These are phyloP conservation scores for Danio aesculapii DNA, from an alignment of 2,797 vertebrate species.

Conservation along the genomic window DNA sequence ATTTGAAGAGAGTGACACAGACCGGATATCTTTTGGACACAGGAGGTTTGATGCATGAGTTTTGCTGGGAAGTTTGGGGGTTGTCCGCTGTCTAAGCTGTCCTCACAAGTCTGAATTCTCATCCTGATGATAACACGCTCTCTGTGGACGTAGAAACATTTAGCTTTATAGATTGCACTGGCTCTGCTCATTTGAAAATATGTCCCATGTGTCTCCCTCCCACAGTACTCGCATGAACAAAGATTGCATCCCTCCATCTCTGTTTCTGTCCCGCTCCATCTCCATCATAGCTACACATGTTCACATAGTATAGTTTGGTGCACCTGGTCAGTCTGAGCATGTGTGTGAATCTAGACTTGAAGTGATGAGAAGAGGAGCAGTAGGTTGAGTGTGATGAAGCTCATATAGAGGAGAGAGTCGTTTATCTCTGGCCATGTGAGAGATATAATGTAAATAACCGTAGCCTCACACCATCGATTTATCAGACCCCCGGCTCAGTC, in stretches of 20 bases:
- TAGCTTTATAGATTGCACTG: constrained; percentile 40
- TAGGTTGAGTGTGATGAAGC: constrained; percentile 52
- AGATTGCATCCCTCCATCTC: constrained; percentile 53
- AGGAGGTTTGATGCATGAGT: not conserved
- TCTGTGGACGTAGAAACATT: constrained; percentile 48
- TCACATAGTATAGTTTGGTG: constrained; percentile 47
- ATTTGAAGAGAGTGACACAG: constrained; percentile 4
- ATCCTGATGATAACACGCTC: constrained; percentile 33
- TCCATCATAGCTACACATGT: constrained; percentile 19
- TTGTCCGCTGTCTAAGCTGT: constrained; percentile 34
- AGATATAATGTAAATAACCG: constrained; percentile 64
- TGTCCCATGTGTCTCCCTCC: constrained; percentile 50
- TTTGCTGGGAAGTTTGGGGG: constrained; percentile 50
- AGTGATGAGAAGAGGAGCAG: constrained; percentile 57
- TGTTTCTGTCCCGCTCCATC: constrained; percentile 9
- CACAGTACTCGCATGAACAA: constrained; percentile 42
- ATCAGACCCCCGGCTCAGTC: constrained; percentile 60
- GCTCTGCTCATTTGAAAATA: constrained; percentile 48
- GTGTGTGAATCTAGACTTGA: constrained; percentile 38
- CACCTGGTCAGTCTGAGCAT: constrained; percentile 53
- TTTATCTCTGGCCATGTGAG: constrained; percentile 59
- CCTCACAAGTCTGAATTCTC: constrained; percentile 34
- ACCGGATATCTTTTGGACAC: not conserved
- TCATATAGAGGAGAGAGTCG: constrained; percentile 44
- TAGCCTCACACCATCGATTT: constrained; percentile 54